Evolutionary conservation across 2,797 vertebrate genomes (phyloP).

Genomic region (Paramormyrops hopkinsi): DNA sequence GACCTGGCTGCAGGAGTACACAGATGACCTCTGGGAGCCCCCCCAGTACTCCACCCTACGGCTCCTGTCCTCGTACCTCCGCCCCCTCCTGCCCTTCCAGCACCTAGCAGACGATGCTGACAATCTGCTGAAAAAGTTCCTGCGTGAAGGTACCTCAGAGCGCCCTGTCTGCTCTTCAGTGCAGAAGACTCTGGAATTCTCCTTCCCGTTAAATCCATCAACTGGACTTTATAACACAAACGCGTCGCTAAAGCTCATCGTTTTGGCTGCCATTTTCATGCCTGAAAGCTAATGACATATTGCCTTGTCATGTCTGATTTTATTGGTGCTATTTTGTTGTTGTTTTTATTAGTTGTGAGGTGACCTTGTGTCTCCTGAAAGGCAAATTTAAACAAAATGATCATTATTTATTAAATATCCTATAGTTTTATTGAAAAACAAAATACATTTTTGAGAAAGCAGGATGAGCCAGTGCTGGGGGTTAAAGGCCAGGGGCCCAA

Average conservation of each 20-base stretch:
- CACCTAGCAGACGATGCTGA: constrained; percentile 51
- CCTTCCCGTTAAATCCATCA: neutral
- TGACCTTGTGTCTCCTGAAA: neutral
- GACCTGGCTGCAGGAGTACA: constrained; percentile 69
- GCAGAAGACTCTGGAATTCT: constrained; percentile 14
- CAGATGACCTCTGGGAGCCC: constrained; percentile 69
- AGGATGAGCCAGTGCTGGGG: neutral
- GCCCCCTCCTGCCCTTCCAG: constrained; percentile 51
- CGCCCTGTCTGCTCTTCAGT: neutral
- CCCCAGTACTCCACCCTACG: constrained; percentile 59
- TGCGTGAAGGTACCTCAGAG: constrained; percentile 43
- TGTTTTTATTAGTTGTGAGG: neutral
- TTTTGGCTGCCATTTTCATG: neutral
- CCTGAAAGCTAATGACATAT: neutral
- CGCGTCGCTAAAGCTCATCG: neutral
- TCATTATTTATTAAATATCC: neutral
- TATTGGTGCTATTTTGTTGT: neutral
- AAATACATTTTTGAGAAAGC: neutral
- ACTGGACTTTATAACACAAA: neutral
- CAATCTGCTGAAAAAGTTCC: constrained; percentile 57
- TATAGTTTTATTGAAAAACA: neutral
- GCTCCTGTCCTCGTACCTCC: constrained; percentile 56
- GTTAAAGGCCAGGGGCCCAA: neutral
- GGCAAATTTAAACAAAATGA: neutral
- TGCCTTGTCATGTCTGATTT: neutral